Conservation (phyloP, 1,140 invertebrate species). For the Cepaea nemoralis region DNA sequence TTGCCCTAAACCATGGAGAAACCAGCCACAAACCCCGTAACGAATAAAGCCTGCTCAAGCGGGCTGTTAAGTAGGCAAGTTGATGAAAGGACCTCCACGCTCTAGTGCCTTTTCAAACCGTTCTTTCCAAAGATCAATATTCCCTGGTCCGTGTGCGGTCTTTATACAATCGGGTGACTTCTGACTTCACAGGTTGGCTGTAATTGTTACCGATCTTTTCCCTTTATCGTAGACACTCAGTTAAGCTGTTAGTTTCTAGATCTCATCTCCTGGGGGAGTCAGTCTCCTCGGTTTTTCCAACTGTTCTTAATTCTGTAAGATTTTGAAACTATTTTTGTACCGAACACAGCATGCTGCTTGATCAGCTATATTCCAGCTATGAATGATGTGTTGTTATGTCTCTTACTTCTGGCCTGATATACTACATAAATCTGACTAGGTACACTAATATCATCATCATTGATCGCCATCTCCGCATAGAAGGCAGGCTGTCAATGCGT, state of each 20-base stretch:
- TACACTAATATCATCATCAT: too few relatives aligned
- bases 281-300: not conserved
- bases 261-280: not conserved
- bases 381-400: too few relatives aligned
- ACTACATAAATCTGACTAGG: too few relatives aligned
- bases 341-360: too few relatives aligned
- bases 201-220: not conserved
- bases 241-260: not conserved
- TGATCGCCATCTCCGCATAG: too few relatives aligned
- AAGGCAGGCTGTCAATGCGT: too few relatives aligned
- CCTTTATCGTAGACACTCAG: not conserved
- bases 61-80: not conserved
- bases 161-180: not conserved
- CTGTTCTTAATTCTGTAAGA: not conserved
- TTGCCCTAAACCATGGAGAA: not conserved
- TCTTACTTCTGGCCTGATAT: too few relatives aligned
- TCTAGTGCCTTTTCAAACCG: not conserved
- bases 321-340: not conserved
- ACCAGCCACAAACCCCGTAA: not conserved
- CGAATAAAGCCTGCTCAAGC: not conserved
- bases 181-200: not conserved
- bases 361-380: too few relatives aligned
- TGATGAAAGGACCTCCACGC: not conserved
- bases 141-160: not conserved
- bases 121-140: not conserved